A percentile compares a stretch with the other conserved stretches of the same genome.
phyloP scores from a whole-genome alignment of 1,140 invertebrate species.

The Schlechtendalia chinensis region DNA sequence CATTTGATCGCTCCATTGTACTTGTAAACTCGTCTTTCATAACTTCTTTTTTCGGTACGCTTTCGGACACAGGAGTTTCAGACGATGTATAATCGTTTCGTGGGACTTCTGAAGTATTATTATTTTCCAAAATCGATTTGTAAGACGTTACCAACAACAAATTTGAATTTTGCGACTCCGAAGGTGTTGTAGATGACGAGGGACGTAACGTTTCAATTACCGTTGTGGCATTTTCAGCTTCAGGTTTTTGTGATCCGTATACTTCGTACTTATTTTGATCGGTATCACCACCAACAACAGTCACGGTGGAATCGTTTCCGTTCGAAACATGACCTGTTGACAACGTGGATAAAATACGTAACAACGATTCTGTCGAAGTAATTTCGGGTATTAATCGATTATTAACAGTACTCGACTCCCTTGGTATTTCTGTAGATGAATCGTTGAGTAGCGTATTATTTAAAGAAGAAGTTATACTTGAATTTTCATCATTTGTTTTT shows the following conservation, averaged over 20 bases:
- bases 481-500: conserved; percentile 46
- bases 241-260: conserved; percentile 40
- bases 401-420: neutral
- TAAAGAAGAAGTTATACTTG: conserved; percentile 8
- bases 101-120: conserved; percentile 6
- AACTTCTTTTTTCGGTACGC: neutral
- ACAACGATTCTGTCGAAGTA: conserved; percentile 13
- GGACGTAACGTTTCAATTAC: conserved; percentile 42
- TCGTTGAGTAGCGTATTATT: neutral
- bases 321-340: neutral
- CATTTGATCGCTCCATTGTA: neutral
- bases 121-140: conserved; percentile 42
- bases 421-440: neutral
- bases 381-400: conserved; percentile 3
- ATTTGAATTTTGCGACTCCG: conserved; percentile 33
- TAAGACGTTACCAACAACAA: conserved; percentile 34
- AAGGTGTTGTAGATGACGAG: conserved; percentile 14
- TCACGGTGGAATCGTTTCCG: neutral
- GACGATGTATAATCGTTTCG: neutral
- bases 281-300: conserved; percentile 17
- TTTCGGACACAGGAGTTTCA: neutral
- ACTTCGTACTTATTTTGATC: conserved; percentile 45
- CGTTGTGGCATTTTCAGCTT: conserved; percentile 28
- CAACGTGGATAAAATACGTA: neutral
- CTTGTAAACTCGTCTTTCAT: neutral